Evolutionary conservation across 2,113 vertebrate species (phyloP).

Genomic region (Verasper variegatus): DNA sequence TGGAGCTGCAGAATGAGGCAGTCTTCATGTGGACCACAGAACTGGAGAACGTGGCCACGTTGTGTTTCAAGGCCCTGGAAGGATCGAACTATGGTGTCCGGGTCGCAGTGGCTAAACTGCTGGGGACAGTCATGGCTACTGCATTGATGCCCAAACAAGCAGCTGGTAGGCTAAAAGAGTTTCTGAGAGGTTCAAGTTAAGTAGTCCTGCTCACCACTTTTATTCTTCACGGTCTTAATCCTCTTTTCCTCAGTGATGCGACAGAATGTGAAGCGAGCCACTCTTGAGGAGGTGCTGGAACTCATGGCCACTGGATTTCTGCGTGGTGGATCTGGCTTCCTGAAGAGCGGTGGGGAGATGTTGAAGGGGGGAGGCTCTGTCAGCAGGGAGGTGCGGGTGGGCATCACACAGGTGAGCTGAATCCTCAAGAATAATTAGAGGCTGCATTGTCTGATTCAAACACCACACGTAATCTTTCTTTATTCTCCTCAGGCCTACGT

Average conservation of each 20-base stretch:
- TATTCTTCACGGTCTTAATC: not conserved
- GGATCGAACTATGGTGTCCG: constrained; percentile 97
- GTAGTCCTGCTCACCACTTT: not conserved
- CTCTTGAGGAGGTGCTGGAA: constrained; percentile 95
- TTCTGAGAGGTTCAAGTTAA: not conserved
- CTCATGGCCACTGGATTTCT: constrained; percentile 97
- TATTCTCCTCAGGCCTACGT: constrained; percentile 89
- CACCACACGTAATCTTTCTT: not conserved
- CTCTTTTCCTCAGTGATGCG: constrained; percentile 89
- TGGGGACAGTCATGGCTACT: constrained; percentile 97
- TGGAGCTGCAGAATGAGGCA: constrained; percentile 97
- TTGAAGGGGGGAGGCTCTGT: constrained; percentile 97
- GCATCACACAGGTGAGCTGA: constrained; percentile 94
- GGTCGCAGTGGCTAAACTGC: constrained; percentile 94
- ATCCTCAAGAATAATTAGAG: not conserved
- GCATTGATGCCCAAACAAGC: constrained; percentile 98
- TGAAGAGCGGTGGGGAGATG: constrained; percentile 99
- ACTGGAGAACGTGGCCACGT: constrained; percentile 94
- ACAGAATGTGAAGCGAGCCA: constrained; percentile 96
- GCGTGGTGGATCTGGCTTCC: constrained; percentile 95
- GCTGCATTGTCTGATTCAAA: not conserved
- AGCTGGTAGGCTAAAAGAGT: constrained; percentile 83
- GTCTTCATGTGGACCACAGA: constrained; percentile 99
- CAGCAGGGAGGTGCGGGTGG: constrained; percentile 97
- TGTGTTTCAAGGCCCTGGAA: constrained; percentile 97